Evolutionary conservation across 2,888 invertebrate species (phyloP).

Genomic region (Physocephala rufipes): DNA sequence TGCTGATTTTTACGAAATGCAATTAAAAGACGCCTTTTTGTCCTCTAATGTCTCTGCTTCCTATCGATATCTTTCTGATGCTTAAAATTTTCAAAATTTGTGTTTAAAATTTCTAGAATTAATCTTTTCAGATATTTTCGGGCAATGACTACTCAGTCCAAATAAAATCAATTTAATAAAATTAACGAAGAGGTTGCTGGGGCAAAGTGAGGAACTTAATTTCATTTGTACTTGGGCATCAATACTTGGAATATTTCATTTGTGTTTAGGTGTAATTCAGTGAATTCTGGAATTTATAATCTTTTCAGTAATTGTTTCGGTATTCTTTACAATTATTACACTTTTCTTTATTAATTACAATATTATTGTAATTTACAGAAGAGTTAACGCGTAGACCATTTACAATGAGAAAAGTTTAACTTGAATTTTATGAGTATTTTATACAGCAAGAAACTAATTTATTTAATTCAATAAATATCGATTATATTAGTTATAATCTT

Average conservation of each 20-base stretch:
- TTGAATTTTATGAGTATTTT: no score
- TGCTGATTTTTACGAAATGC: constrained; percentile 29
- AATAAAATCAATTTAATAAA: constrained; percentile 15
- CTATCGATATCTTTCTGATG: constrained; percentile 23
- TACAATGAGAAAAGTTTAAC: no score
- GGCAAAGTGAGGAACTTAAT: constrained; percentile 19
- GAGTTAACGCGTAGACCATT: no score
- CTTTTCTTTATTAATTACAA: no score
- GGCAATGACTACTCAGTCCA: constrained; percentile 26
- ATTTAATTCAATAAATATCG: no score
- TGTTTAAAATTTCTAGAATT: constrained; percentile 37
- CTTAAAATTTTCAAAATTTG: constrained; percentile 43
- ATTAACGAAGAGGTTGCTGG: constrained; percentile 14
- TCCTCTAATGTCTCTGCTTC: constrained; percentile 13
- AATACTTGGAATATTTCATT: background rate
- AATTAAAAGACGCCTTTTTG: constrained; percentile 33
- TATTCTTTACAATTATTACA: no score
- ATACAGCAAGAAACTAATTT: no score
- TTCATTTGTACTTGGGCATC: background rate
- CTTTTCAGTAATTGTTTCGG: no score
- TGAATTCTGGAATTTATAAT: no score
- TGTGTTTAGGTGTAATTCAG: no score
- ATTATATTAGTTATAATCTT: no score
- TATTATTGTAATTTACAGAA: no score
- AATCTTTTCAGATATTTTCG: constrained; percentile 27